Conservation (phyloP, 2,888 invertebrate genomes). For the Pollenia amentaria region DNA sequence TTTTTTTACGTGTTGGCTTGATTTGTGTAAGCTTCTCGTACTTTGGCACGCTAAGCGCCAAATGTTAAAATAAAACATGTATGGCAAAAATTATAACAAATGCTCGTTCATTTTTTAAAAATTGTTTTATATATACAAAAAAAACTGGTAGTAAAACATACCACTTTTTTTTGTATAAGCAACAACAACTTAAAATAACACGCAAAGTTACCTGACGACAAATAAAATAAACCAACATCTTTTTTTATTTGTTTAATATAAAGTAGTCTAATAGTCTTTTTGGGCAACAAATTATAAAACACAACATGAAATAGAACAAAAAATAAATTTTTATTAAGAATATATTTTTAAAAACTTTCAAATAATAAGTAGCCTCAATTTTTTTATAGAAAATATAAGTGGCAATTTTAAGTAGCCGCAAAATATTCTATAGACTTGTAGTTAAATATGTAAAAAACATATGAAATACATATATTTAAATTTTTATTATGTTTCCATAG, state of each 20-base stretch:
- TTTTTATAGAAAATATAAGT: too few species aligned
- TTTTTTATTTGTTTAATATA: too few species aligned
- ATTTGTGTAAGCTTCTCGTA: slow-evolving; percentile 68
- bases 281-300: too few species aligned
- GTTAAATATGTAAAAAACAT: too few species aligned
- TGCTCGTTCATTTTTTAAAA: slow-evolving; percentile 20
- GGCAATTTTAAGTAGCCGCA: too few species aligned
- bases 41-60: slow-evolving; percentile 73
- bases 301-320: too few species aligned
- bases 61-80: slow-evolving; percentile 47
- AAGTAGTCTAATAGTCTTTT: too few species aligned
- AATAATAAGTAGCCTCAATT: background rate
- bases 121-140: slow-evolving; percentile 14
- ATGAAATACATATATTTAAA: too few species aligned
- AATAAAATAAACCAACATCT: background rate
- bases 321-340: too few species aligned
- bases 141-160: slow-evolving; percentile 32
- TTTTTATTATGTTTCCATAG: background rate
- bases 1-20: slow-evolving; percentile 68
- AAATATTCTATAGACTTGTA: background rate
- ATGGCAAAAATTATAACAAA: slow-evolving; percentile 7
- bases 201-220: slow-evolving; percentile 59
- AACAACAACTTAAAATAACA: slow-evolving; percentile 44
- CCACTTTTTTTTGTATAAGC: slow-evolving; percentile 31
- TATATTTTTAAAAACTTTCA: too few species aligned